Evolutionary conservation across 2,797 vertebrate species (phyloP), one percentile per base, ranked within the genome.

Genomic region (Myotis vivesi): DNA sequence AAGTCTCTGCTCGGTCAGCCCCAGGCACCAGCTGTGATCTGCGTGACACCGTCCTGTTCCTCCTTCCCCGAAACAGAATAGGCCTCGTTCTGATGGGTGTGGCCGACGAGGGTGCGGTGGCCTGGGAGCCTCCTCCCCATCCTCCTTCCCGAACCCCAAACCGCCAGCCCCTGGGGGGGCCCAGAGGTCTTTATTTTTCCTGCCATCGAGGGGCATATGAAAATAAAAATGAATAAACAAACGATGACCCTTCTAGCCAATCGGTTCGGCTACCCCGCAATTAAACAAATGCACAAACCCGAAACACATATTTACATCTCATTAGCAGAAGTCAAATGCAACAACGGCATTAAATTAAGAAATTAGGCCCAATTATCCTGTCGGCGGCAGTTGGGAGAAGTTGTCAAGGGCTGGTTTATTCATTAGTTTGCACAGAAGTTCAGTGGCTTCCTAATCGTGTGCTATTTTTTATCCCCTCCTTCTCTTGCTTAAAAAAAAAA

Each of bases 291-390:
- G 97, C 97, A 97, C 97, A 98, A 98, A 98, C 96, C 89, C 55
- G 97, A 95, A 98, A 98, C 96, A 96, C 97, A 97, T 94, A 97
- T 98, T 98, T 98, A 97, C 98, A 98, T 98, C 98, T 98, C 98
- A 98, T 98, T 98, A 98, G 96, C 95, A 97, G 95, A 94, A 98
- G 97, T 97, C 97, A 97, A 97, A 98, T 96, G 98, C 98, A 97
- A 97, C 98, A 97, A 97, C 96, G 95, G 97, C 98, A 98, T 98
- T 98, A 95, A 98, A 98, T 98, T 98, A 97, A 98, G 98, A 98
- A 98, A 98, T 98, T 98, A 98, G 97, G 77, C 97, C 97, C 97
- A 98, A 98, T 98, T 98, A 98, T 96, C 97, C 89, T 96, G 97
- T 97, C 97, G 41, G 97, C 97, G 94, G 97, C 93, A 97, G 98